Evolutionary conservation across 2,113 vertebrate species (phyloP), one percentile per base, ranked within the genome.

Genomic region (Propithecus coquereli): DNA sequence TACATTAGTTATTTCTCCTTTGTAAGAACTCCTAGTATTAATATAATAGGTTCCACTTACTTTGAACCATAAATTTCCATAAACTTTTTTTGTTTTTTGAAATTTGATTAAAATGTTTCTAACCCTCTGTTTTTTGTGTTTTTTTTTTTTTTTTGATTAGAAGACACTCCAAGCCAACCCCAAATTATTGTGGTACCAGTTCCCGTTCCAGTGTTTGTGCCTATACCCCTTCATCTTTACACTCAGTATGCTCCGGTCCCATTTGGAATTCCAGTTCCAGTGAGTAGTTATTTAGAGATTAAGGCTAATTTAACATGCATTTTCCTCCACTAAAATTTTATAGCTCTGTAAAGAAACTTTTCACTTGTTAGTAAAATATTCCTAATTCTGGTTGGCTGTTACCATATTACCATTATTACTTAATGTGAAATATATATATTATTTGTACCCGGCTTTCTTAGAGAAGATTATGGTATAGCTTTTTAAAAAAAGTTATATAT

Each of bases 211-310:
- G 98, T 99, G 82, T 99, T 99, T 95, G 96, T 99, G 93, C 99
- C 99, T 70, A 98, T 99, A 34, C 99, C 99, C 74, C 98, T 99
- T 99, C 99, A 99, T 97, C 99, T 99, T 98, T 99, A 99, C 98
- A 99, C 99, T 74, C 99, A 99, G 97, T 99, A 98, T 96, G 98
- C 99, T 3, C 99, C 99, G 45, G 98, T 98, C 91, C 98, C 99
- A 0, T 95, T 99, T 76, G 99, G 99, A 65, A 96, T 99, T 97
- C 99, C 99, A 10, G 52, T 99, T 84, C 99, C 99, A 43, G 99
- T 99, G 98, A 96, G 99, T 99, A 92, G 45, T 47, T 5, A 65
- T 96, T 89, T 79, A 71, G 23, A 92, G 27, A 57, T 50, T 89
- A 94, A 91, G 27, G 32, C 37, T 85, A 90, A 90, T 79, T 86